Conservation (phyloP, 2,797 vertebrate species). For the Aldrovandia affinis region DNA sequence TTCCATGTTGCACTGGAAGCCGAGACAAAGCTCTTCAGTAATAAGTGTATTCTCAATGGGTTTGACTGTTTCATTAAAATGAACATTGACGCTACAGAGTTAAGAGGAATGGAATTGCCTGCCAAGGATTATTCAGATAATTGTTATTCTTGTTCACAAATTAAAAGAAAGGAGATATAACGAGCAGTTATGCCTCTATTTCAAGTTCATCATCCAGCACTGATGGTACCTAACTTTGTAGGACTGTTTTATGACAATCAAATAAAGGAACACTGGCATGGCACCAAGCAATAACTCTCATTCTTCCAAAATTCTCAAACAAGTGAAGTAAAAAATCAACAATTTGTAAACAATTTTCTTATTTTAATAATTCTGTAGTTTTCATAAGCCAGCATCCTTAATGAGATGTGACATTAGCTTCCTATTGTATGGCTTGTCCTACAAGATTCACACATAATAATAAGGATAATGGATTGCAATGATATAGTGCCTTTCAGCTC, state of each 20-base stretch:
- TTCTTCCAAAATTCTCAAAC: too few relatives aligned
- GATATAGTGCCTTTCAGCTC: too few relatives aligned
- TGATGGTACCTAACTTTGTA: background rate
- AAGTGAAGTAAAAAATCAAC: too few relatives aligned
- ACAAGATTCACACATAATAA: too few relatives aligned
- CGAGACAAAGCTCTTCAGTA: too few relatives aligned
- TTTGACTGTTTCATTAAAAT: too few relatives aligned
- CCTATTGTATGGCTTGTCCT: too few relatives aligned
- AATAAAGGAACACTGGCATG: background rate
- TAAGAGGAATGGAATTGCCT: background rate
- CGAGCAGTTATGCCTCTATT: background rate
- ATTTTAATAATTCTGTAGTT: conserved; percentile 1
- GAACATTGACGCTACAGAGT: too few relatives aligned
- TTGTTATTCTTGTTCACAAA: background rate
- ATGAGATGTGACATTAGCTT: background rate
- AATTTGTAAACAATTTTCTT: background rate
- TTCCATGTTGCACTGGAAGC: too few relatives aligned
- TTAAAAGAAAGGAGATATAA: background rate
- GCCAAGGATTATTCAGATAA: background rate
- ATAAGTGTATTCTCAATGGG: too few relatives aligned
- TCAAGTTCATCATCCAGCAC: background rate
- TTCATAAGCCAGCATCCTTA: background rate
- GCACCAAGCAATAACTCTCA: background rate
- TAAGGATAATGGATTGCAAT: too few relatives aligned
- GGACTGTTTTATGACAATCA: background rate